phyloP scores from a whole-genome alignment of 2,113 vertebrate species.

The Epinephelus cyanopodus region DNA sequence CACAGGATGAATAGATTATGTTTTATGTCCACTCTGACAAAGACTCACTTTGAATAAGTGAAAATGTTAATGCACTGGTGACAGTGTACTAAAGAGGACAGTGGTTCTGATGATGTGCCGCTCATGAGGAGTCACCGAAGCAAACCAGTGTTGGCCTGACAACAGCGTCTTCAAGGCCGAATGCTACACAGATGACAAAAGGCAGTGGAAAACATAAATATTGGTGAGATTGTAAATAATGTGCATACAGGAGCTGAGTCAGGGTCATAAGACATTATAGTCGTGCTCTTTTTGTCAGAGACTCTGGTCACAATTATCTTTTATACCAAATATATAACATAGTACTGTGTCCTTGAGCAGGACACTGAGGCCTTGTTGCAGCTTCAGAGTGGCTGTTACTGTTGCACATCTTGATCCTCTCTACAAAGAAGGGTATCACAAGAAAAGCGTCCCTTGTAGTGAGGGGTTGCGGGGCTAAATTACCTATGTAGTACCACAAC shows the following conservation, averaged over 20 bases:
- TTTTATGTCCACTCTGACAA: conserved; percentile 30
- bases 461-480: too few species aligned
- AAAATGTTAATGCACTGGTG: conserved; percentile 4
- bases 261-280: not conserved
- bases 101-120: too few species aligned
- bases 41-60: not conserved
- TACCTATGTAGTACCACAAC: too few species aligned
- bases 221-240: not conserved
- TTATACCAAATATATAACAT: not conserved
- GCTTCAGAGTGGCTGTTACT: not conserved
- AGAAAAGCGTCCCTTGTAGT: too few species aligned
- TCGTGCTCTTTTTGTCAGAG: not conserved
- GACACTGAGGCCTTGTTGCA: not conserved
- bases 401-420: not conserved
- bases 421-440: not conserved
- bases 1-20: conserved; percentile 11
- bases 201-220: not conserved
- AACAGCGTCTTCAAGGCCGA: not conserved
- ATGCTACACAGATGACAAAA: not conserved
- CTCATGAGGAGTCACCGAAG: not conserved
- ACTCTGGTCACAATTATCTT: not conserved
- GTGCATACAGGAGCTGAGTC: not conserved
- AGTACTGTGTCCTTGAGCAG: not conserved
- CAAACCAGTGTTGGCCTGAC: not conserved
- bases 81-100: not conserved